Percentiles rank a stretch among this genome's conserved stretches.
These are phyloP conservation scores for Drosophila flavopinicola DNA, from an alignment of 2,888 invertebrate species.

Conservation along the genomic window DNA sequence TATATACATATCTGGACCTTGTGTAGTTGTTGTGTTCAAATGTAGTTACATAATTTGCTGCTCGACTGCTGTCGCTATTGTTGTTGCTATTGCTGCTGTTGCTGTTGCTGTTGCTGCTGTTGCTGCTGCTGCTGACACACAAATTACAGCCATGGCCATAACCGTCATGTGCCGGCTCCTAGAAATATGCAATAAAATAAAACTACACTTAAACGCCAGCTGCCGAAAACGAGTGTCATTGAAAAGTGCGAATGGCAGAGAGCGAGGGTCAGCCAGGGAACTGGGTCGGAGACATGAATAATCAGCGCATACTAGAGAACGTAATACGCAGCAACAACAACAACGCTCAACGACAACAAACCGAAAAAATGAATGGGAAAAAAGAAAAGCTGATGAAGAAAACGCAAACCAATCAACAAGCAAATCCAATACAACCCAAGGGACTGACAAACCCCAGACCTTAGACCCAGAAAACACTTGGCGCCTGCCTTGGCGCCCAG, in stretches of 20 bases:
- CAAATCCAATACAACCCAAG: conserved; percentile 71
- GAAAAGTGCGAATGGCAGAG: conserved; percentile 34
- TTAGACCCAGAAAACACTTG: not conserved
- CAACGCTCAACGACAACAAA: not conserved
- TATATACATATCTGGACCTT: conserved; percentile 51
- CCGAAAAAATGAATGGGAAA: conserved; percentile 3
- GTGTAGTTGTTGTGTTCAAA: conserved; percentile 62
- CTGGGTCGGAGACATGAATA: conserved; percentile 42
- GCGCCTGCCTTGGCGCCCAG: not conserved
- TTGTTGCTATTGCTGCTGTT: no score
- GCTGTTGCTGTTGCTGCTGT: conserved; percentile 40
- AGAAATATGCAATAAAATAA: conserved; percentile 58
- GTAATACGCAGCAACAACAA: conserved; percentile 9
- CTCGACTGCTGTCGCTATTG: conserved; percentile 44
- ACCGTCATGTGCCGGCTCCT: conserved; percentile 60
- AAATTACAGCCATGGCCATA: conserved; percentile 69
- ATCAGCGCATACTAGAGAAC: conserved; percentile 33
- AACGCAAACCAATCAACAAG: conserved; percentile 73
- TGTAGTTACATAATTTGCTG: conserved; percentile 75
- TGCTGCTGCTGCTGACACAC: conserved; percentile 62
- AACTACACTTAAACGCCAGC: conserved; percentile 57
- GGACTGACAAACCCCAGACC: conserved; percentile 34
- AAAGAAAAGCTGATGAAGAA: not conserved
- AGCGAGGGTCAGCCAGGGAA: not conserved
- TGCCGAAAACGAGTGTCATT: conserved; percentile 50